Percentiles rank a stretch among this genome's conserved stretches.
These are phyloP conservation scores for Aspidiotus destructor DNA, from an alignment of 2,888 invertebrate species.

Conservation along the genomic window DNA sequence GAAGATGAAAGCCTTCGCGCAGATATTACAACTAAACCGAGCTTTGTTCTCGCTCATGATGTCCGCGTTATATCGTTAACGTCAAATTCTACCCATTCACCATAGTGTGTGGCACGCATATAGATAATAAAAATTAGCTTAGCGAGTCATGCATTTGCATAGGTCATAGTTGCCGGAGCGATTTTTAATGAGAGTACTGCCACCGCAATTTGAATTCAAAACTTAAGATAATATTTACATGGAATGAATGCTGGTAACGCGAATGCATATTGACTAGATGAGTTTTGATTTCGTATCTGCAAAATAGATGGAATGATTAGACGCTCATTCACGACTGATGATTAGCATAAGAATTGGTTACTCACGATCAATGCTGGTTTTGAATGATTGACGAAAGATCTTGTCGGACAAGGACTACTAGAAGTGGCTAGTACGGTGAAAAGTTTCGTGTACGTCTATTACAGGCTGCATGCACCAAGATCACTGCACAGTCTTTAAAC, in stretches of 20 bases:
- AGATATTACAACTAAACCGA: conserved; percentile 20
- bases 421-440: no score
- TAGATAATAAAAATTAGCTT: neutral
- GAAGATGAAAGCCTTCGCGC: conserved; percentile 19
- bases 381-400: no score
- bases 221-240: neutral
- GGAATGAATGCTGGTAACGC: neutral
- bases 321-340: no score
- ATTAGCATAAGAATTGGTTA: no score
- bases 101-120: neutral
- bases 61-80: neutral
- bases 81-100: neutral
- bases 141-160: neutral
- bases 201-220: neutral
- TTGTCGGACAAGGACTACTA: no score
- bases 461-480: no score
- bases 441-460: no score
- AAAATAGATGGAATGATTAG: no score
- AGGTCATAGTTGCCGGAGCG: neutral
- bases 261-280: neutral
- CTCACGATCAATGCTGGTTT: no score
- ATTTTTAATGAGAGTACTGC: neutral
- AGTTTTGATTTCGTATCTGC: neutral
- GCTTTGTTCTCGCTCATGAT: conserved; percentile 19
- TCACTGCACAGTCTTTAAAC: no score